A percentile compares a stretch with the other conserved stretches of the same genome.
Conservation (phyloP, 2,888 invertebrate species). For the Lycaena phlaeas region DNA sequence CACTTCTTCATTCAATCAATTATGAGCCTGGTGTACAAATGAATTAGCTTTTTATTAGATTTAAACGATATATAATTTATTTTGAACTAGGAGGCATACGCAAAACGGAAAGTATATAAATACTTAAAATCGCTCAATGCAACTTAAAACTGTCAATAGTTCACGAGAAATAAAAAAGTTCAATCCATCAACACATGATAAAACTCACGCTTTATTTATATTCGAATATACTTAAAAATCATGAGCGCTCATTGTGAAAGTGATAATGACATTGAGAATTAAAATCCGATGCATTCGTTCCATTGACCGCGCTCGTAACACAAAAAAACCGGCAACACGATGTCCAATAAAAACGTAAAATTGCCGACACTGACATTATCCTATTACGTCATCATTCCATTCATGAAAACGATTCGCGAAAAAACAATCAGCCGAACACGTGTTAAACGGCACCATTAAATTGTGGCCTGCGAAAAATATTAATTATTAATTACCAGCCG, state of each 20-base stretch:
- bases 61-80: too few species aligned
- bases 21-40: too few species aligned
- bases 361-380: conserved; percentile 67
- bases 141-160: too few species aligned
- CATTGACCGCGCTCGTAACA: conserved; percentile 57
- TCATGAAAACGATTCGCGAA: conserved; percentile 63
- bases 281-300: conserved; percentile 62
- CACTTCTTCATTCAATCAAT: too few species aligned
- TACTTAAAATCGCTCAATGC: too few species aligned
- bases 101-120: too few species aligned
- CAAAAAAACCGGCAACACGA: conserved; percentile 56
- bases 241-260: conserved; percentile 59
- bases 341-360: conserved; percentile 70
- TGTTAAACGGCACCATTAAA: conserved; percentile 65
- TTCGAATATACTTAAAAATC: conserved; percentile 29
- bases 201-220: conserved; percentile 20
- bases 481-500: conserved; percentile 69
- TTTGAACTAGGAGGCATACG: too few species aligned
- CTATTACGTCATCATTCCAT: conserved; percentile 72
- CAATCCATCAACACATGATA: not conserved
- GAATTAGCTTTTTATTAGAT: too few species aligned
- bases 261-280: conserved; percentile 72
- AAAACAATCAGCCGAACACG: conserved; percentile 60
- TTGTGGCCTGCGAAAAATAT: conserved; percentile 63
- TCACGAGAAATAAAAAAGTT: conserved; percentile 1